A percentile compares a stretch with the other conserved stretches of the same genome.
Conservation (phyloP, 2,888 invertebrate genomes). For the Lysandra bellargus region DNA sequence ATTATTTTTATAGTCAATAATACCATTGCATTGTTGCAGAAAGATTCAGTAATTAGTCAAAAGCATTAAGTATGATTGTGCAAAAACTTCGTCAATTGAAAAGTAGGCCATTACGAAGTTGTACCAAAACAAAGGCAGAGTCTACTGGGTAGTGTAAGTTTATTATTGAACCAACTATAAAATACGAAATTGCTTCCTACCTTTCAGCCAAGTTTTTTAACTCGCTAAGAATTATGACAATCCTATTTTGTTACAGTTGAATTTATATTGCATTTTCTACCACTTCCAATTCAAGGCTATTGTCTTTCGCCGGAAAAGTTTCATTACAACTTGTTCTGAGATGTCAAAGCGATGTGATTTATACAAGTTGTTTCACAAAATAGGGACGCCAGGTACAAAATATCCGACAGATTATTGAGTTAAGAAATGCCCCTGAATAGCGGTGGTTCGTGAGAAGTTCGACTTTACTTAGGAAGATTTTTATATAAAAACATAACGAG, state of each 20-base stretch:
- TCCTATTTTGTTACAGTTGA: slow-evolving; percentile 26
- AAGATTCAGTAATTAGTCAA: neutral
- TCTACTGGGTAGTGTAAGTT: neutral
- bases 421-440: neutral
- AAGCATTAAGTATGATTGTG: neutral
- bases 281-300: slow-evolving; percentile 28
- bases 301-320: slow-evolving; percentile 28
- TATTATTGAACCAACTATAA: slow-evolving; percentile 27
- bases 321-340: slow-evolving; percentile 27
- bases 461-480: neutral
- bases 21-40: neutral
- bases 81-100: neutral
- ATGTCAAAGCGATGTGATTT: slow-evolving; percentile 29
- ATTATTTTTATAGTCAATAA: neutral
- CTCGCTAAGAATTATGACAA: slow-evolving; percentile 29
- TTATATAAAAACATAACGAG: neutral
- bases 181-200: slow-evolving; percentile 24
- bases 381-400: slow-evolving; percentile 10
- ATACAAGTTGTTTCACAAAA: slow-evolving; percentile 23
- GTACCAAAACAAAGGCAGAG: neutral
- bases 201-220: slow-evolving; percentile 27
- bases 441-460: neutral
- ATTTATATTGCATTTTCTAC: slow-evolving; percentile 30
- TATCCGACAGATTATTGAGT: slow-evolving; percentile 23
- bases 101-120: neutral